Percentiles rank a stretch among this genome's conserved stretches.
Evolutionary conservation across 1,140 invertebrate genomes (phyloP).

Genomic region (Delia radicum): DNA sequence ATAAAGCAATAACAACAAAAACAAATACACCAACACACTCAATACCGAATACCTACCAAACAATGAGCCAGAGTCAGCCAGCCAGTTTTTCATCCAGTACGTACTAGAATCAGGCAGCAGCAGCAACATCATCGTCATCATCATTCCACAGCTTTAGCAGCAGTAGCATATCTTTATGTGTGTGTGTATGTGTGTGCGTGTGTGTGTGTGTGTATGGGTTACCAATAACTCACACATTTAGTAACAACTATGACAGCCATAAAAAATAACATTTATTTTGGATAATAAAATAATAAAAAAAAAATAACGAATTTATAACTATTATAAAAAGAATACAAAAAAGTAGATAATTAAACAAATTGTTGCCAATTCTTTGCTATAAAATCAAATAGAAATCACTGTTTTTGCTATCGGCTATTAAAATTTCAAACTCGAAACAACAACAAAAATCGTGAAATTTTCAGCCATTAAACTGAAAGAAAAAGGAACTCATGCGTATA

Average conservation of each 20-base stretch:
- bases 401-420: too few relatives aligned
- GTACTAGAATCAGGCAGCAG: background rate
- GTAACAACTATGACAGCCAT: background rate
- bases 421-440: too few relatives aligned
- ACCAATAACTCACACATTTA: background rate
- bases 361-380: too few relatives aligned
- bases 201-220: background rate
- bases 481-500: too few relatives aligned
- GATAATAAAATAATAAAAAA: background rate
- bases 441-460: too few relatives aligned
- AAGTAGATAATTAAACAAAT: too few relatives aligned
- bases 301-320: too few relatives aligned
- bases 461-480: too few relatives aligned
- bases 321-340: too few relatives aligned
- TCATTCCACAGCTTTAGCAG: background rate
- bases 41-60: background rate
- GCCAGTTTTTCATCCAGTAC: background rate
- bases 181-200: too few relatives aligned
- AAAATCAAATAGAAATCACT: too few relatives aligned
- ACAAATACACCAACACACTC: slow-evolving; percentile 17
- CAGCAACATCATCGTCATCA: background rate
- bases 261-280: background rate
- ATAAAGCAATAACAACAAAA: slow-evolving; percentile 16
- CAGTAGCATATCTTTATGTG: background rate
- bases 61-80: background rate